A percentile compares a stretch with the other conserved stretches of the same genome.
Conservation (phyloP, 2,797 vertebrate species). For the Sebastes taczanowskii region DNA sequence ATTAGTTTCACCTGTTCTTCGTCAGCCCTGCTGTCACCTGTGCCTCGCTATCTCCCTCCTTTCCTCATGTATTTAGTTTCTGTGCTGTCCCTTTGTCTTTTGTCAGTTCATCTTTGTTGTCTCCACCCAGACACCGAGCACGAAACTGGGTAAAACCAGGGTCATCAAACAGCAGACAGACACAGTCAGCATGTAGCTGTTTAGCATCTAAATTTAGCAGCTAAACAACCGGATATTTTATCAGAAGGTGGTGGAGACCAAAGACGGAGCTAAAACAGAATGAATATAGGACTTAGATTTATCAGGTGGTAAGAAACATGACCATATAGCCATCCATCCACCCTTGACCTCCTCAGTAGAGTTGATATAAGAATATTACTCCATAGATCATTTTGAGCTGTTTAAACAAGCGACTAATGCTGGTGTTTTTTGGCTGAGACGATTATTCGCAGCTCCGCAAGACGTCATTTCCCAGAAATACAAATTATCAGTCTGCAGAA, state of each 20-base stretch:
- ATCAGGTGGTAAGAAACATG: not conserved
- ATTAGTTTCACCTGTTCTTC: no score
- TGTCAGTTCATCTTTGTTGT: no score
- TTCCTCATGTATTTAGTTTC: no score
- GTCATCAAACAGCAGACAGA: not conserved
- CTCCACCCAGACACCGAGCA: no score
- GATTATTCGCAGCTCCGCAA: not conserved
- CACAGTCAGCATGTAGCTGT: not conserved
- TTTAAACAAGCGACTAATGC: not conserved
- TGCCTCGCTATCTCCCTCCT: no score
- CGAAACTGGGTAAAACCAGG: no score
- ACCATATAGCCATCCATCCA: not conserved
- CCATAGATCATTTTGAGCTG: not conserved
- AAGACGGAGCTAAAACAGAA: not conserved
- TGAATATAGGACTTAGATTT: not conserved
- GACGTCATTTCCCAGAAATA: constrained; percentile 11
- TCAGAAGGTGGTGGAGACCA: not conserved
- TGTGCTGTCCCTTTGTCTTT: no score
- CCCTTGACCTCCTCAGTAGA: not conserved
- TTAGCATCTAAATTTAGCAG: not conserved
- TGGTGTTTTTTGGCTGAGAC: not conserved
- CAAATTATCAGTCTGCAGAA: not conserved
- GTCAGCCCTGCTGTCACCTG: no score
- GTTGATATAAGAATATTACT: not conserved
- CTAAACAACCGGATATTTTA: not conserved